A percentile compares a stretch with the other conserved stretches of the same genome.
These are phyloP conservation scores for Chrysolina haemoptera DNA, from an alignment of 2,888 invertebrate species.

Conservation along the genomic window DNA sequence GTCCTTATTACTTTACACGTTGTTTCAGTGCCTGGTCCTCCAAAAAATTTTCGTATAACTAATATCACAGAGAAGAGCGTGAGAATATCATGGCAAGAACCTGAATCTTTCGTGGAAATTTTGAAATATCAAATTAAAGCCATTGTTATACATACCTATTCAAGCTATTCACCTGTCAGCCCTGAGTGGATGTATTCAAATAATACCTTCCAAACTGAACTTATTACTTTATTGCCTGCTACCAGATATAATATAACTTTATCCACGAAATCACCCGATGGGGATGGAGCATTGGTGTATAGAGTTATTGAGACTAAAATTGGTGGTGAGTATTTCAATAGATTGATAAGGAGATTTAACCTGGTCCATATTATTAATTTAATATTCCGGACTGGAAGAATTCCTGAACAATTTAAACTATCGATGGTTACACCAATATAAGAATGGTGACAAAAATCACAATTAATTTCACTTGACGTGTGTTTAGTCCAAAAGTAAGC, in stretches of 20 bases:
- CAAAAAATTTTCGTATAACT: slow-evolving; percentile 73
- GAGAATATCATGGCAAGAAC: slow-evolving; percentile 74
- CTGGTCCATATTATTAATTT: too few species aligned
- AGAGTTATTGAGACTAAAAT: slow-evolving; percentile 79
- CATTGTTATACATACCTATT: slow-evolving; percentile 73
- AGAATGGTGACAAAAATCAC: too few species aligned
- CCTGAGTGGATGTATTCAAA: slow-evolving; percentile 76
- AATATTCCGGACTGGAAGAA: too few species aligned
- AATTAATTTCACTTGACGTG: too few species aligned
- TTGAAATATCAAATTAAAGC: slow-evolving; percentile 74
- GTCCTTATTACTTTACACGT: too few species aligned
- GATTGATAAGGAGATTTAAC: too few species aligned
- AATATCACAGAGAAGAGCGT: slow-evolving; percentile 78
- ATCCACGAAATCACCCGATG: slow-evolving; percentile 76
- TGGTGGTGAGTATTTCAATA: slow-evolving; percentile 68
- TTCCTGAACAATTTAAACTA: too few species aligned
- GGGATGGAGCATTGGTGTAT: slow-evolving; percentile 74
- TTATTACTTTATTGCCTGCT: slow-evolving; percentile 80
- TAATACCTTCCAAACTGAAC: slow-evolving; percentile 73
- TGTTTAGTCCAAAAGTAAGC: too few species aligned
- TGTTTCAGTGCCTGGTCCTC: slow-evolving; percentile 78
- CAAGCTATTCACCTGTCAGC: slow-evolving; percentile 70
- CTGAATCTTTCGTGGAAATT: slow-evolving; percentile 72
- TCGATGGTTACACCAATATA: too few species aligned
- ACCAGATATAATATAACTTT: slow-evolving; percentile 84